Evolutionary conservation across 2,888 invertebrate species (phyloP).

Genomic region (Sclerodermus sp.): DNA sequence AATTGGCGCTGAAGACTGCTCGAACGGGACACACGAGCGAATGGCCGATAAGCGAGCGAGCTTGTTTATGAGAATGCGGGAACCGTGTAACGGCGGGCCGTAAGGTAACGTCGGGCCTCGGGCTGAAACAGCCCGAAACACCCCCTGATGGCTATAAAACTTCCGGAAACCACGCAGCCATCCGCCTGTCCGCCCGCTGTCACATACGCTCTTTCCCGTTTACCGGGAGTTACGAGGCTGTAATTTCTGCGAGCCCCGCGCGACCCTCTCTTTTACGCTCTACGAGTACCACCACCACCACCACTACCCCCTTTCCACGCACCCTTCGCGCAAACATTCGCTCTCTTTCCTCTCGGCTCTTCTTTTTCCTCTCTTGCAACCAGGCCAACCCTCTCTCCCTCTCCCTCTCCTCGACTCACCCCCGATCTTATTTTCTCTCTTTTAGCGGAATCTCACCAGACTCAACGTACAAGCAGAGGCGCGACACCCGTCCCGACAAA

Average conservation of each 20-base stretch:
- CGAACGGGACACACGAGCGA: not conserved
- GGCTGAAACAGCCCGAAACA: constrained; percentile 31
- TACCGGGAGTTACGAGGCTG: constrained; percentile 53
- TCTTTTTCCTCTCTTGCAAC: too few relatives aligned
- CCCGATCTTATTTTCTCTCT: not conserved
- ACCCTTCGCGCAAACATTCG: constrained; percentile 8
- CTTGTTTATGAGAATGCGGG: constrained; percentile 49
- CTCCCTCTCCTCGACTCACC: not conserved
- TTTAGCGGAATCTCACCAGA: too few relatives aligned
- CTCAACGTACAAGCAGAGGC: too few relatives aligned
- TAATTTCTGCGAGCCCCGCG: constrained; percentile 38
- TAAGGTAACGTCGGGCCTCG: constrained; percentile 35
- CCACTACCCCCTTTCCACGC: constrained; percentile 11
- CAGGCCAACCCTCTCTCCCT: constrained; percentile 10
- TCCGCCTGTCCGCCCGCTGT: constrained; percentile 41
- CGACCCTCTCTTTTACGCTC: constrained; percentile 26
- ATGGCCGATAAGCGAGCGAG: not conserved
- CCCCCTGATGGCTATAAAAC: constrained; percentile 46
- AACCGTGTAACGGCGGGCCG: constrained; percentile 45
- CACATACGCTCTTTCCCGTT: constrained; percentile 50
- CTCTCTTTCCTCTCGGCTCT: constrained; percentile 5
- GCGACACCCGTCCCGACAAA: constrained; percentile 38
- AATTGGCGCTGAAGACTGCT: too few relatives aligned
- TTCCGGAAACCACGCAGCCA: constrained; percentile 24
- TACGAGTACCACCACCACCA: too few relatives aligned